Evolutionary conservation across 2,113 vertebrate species (phyloP), one percentile per base, ranked within the genome.

Genomic region (Pyxicephalus adspersus): DNA sequence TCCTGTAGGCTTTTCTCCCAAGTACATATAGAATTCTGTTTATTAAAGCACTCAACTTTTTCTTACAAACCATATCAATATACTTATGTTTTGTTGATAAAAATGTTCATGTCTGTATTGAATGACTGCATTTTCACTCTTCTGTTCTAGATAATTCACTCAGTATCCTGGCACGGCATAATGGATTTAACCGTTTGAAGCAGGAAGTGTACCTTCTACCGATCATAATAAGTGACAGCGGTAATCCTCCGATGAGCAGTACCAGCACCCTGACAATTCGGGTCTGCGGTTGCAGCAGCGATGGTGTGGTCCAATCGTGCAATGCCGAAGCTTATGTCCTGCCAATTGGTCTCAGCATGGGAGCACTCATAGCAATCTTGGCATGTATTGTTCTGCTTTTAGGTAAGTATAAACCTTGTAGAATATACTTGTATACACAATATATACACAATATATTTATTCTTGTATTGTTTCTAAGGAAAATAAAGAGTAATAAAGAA

Each of bases 341-440:
- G 70, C 97, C 97, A 0, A 99, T 99, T n/a, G 98, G 97, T 25
- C 96, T 99, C 83, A 99, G 98, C 83, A 98, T 98, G 97, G 98
- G 98, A 38, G 98, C 98, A 29, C 92, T 99, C 78, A 99, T 99
- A 77, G 98, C 98, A 64, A 98, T 99, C 87, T 89, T 99, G 80
- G 97, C 97, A 9, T 99, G 98, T 88, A 97, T 99, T 85, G 94
- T 98, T 86, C 90, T 99, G 76, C 91, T 99, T 25, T 89, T 99
- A 81, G 98, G 98, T 99, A 94, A 0, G 95, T 90, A 86, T 82
- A 73, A 1, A 3, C 0, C 75, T 79, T 77, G 34, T 7, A 26
- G 3, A 0, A 20, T 31, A 17, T 2, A 52, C 13, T 22, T 1
- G 9, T 16, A 54, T 19, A 8, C 5, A 19, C 34, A 28, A 28